Percentiles rank a stretch among this genome's conserved stretches.
Evolutionary conservation across 2,797 vertebrate genomes (phyloP).

Genomic region (Lagocephalus sceleratus): DNA sequence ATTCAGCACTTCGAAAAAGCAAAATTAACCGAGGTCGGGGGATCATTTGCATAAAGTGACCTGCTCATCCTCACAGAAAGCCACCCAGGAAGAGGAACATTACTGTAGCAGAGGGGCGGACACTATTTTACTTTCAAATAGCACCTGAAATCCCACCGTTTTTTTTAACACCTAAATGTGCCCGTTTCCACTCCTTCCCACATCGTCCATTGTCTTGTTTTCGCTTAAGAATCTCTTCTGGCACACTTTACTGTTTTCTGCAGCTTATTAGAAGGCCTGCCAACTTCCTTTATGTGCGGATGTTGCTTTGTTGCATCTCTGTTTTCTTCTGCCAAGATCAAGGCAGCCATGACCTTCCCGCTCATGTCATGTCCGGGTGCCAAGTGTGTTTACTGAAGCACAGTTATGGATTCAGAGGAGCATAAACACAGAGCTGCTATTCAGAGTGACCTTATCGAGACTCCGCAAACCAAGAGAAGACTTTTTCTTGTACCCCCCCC

Average conservation of each 20-base stretch:
- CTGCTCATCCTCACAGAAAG: conserved; percentile 24
- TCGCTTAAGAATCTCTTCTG: conserved; percentile 27
- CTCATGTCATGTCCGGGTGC: conserved; percentile 23
- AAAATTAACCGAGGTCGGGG: conserved; percentile 33
- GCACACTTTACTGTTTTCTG: conserved; percentile 21
- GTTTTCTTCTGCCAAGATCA: conserved; percentile 33
- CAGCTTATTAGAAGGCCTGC: conserved; percentile 20
- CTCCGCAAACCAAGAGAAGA: conserved; percentile 7
- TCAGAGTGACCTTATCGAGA: conserved; percentile 14
- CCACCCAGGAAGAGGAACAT: conserved; percentile 7
- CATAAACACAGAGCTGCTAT: conserved; percentile 9
- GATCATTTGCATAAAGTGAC: conserved; percentile 39
- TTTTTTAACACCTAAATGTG: conserved; percentile 18
- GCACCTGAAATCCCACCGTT: conserved; percentile 11
- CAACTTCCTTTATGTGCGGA: conserved; percentile 21
- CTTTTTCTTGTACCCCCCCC: conserved; percentile 13
- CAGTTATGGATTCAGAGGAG: conserved; percentile 25
- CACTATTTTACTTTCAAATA: conserved; percentile 11
- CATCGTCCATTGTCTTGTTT: conserved; percentile 21
- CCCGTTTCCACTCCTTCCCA: conserved; percentile 21
- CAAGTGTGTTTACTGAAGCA: conserved; percentile 25
- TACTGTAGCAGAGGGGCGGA: conserved; percentile 5
- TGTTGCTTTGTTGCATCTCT: conserved; percentile 30
- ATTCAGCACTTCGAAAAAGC: conserved; percentile 38
- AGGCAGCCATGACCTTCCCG: conserved; percentile 31